These are phyloP conservation scores for Poeciliopsis turrubarensis DNA, from an alignment of 2,113 vertebrate species.

Conservation along the genomic window DNA sequence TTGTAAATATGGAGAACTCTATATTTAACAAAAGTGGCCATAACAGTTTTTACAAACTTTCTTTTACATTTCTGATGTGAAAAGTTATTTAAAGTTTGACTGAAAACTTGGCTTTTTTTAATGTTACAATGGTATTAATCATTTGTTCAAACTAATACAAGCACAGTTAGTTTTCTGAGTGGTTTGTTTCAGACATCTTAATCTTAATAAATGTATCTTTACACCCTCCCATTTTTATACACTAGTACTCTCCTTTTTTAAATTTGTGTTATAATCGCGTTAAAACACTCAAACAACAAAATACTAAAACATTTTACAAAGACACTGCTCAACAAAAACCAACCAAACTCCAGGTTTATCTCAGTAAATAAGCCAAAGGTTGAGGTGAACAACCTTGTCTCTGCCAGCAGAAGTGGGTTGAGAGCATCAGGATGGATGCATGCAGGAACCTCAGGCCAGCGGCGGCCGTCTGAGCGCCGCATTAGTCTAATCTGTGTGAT, in stretches of 20 bases:
- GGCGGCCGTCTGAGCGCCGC: slow-evolving; percentile 37
- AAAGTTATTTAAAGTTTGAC: background rate
- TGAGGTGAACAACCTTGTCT: slow-evolving; percentile 59
- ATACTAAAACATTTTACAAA: background rate
- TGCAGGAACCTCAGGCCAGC: slow-evolving; percentile 35
- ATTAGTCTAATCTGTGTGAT: slow-evolving; percentile 65
- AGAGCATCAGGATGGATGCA: slow-evolving; percentile 51
- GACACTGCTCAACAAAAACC: background rate
- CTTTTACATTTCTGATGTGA: background rate
- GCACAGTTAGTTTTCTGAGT: background rate
- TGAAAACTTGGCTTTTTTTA: background rate
- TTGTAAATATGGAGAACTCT: background rate
- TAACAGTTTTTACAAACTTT: background rate
- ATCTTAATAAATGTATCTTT: background rate
- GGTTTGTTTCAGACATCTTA: background rate
- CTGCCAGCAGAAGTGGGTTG: slow-evolving; percentile 31
- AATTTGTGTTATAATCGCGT: background rate
- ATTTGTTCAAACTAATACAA: background rate
- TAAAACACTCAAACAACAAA: background rate
- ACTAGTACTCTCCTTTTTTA: background rate
- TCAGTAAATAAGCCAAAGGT: slow-evolving; percentile 28
- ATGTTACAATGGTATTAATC: background rate
- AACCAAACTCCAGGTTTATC: slow-evolving; percentile 9
- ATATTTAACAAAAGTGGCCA: background rate
- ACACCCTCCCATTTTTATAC: background rate